phyloP scores from a whole-genome alignment of 2,113 vertebrate species.

The Zapus hudsonius region DNA sequence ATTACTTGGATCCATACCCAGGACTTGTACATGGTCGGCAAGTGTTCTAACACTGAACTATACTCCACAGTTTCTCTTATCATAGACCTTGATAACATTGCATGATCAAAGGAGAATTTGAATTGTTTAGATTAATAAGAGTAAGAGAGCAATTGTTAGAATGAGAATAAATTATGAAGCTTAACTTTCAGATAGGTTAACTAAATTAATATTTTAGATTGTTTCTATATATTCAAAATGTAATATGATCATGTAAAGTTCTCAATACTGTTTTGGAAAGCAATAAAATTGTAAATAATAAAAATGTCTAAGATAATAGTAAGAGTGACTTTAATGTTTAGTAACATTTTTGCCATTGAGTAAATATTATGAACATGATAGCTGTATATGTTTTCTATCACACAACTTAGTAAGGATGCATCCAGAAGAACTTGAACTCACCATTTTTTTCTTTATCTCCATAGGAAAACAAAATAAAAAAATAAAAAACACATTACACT shows the following conservation, averaged over 20 bases:
- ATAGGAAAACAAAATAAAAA: background rate
- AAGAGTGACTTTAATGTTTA: background rate
- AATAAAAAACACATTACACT: background rate
- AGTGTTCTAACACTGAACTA: background rate
- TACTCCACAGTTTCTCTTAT: background rate
- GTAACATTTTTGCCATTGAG: background rate
- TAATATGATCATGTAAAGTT: too few relatives aligned
- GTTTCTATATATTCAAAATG: background rate
- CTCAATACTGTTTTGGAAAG: too few relatives aligned
- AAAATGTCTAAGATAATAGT: background rate
- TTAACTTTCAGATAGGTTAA: background rate
- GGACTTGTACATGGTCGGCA: background rate
- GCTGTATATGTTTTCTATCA: background rate
- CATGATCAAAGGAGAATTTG: background rate
- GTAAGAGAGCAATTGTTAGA: background rate
- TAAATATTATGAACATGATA: background rate
- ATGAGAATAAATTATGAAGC: background rate
- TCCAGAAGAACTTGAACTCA: background rate
- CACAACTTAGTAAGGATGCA: background rate
- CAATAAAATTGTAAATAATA: too few relatives aligned
- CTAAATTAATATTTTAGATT: background rate
- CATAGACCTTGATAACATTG: background rate
- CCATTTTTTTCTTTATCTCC: background rate
- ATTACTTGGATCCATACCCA: background rate
- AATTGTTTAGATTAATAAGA: constrained; percentile 12